Conservation (phyloP, 2,113 vertebrate species). For the Vidua macroura region DNA sequence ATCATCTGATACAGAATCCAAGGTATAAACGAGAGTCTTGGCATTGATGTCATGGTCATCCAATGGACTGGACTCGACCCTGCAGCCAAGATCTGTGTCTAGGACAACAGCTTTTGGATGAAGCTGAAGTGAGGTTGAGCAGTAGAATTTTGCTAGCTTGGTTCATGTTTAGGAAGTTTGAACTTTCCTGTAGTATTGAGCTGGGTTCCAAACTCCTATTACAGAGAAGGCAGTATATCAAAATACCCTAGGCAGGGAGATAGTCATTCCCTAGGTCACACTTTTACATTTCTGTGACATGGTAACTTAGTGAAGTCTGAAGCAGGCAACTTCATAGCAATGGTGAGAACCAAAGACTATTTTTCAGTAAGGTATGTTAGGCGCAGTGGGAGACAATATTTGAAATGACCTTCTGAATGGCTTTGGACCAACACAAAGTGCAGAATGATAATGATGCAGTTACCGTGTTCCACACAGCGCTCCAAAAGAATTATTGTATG, state of each 20-base stretch:
- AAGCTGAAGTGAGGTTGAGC: background rate
- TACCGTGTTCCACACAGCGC: background rate
- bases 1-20: background rate
- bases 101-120: background rate
- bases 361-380: background rate
- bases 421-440: constrained; percentile 14
- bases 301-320: background rate
- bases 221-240: background rate
- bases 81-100: background rate
- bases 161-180: background rate
- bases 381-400: background rate
- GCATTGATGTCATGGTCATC: background rate
- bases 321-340: background rate
- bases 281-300: background rate
- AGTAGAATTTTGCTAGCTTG: background rate
- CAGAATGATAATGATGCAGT: background rate
- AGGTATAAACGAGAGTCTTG: background rate
- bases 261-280: background rate
- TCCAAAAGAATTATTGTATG: constrained; percentile 8
- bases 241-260: background rate
- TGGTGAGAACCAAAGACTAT: background rate
- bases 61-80: background rate
- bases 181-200: background rate
- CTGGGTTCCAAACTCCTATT: background rate
- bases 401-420: constrained; percentile 54